These are phyloP conservation scores for Zophobas atratus DNA, from an alignment of 1,140 invertebrate genomes.

Conservation along the genomic window DNA sequence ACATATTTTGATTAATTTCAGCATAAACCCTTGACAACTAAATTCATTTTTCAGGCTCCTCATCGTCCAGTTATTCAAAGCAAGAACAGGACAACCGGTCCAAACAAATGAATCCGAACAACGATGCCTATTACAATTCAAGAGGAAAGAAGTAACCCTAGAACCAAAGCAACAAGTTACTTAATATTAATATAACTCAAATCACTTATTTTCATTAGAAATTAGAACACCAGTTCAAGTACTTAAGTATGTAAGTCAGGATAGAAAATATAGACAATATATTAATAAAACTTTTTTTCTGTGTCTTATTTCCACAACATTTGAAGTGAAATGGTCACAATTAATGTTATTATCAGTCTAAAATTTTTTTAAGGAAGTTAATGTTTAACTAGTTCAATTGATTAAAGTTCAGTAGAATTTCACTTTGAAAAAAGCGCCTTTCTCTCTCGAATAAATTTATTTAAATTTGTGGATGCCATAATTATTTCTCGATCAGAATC, in stretches of 20 bases:
- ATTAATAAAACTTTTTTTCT: too few relatives aligned
- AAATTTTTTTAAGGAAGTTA: too few relatives aligned
- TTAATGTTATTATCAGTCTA: too few relatives aligned
- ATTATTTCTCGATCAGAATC: constrained; percentile 26
- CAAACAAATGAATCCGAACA: constrained; percentile 39
- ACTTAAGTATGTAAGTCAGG: too few relatives aligned
- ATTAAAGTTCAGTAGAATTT: too few relatives aligned
- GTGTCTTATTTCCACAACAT: too few relatives aligned
- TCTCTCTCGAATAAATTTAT: constrained; percentile 34
- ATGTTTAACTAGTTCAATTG: too few relatives aligned
- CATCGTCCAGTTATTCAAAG: background rate
- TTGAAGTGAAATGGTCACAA: too few relatives aligned
- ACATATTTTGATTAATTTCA: too few relatives aligned
- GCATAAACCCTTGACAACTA: too few relatives aligned
- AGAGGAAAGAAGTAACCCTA: background rate
- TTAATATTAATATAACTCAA: background rate
- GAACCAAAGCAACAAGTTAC: background rate
- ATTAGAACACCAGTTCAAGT: background rate
- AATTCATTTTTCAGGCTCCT: background rate
- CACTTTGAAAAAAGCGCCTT: constrained; percentile 44
- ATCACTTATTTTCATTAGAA: background rate
- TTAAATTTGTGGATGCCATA: constrained; percentile 35
- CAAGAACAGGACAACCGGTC: constrained; percentile 23
- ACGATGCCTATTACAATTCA: constrained; percentile 19
- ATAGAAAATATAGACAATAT: too few relatives aligned